A percentile compares a stretch with the other conserved stretches of the same genome.
phyloP scores from a whole-genome alignment of 2,113 vertebrate species.

The Leptosomus discolor region DNA sequence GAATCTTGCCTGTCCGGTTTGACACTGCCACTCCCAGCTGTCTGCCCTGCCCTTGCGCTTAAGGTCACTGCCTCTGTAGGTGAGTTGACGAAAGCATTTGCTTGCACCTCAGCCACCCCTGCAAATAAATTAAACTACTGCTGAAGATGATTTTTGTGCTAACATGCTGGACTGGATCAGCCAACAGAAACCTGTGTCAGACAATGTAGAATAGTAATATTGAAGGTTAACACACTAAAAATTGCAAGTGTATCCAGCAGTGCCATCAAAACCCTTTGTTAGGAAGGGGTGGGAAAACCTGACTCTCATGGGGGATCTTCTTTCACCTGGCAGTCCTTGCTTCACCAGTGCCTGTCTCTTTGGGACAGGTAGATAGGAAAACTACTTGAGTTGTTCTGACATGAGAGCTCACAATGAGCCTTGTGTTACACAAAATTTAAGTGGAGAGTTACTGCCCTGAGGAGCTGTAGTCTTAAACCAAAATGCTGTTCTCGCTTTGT shows the following conservation, averaged over 20 bases:
- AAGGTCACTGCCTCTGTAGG: neutral
- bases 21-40: neutral
- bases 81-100: neutral
- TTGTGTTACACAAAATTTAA: neutral
- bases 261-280: neutral
- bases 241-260: rapidly evolving
- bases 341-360: neutral
- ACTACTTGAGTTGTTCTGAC: neutral
- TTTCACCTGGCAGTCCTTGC: neutral
- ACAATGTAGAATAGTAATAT: neutral
- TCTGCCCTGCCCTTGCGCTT: neutral
- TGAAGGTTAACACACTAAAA: neutral
- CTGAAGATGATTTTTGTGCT: neutral
- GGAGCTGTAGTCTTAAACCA: neutral
- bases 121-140: neutral
- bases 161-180: neutral
- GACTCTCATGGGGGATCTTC: neutral
- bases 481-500: neutral
- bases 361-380: neutral
- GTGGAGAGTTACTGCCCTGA: neutral
- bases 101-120: neutral
- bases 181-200: neutral
- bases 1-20: conserved; percentile 44
- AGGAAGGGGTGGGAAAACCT: neutral
- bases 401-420: neutral